Evolutionary conservation across 2,888 invertebrate genomes (phyloP), one percentile per base, ranked within the genome.

Genomic region (Hirtodrosophila duncani): DNA sequence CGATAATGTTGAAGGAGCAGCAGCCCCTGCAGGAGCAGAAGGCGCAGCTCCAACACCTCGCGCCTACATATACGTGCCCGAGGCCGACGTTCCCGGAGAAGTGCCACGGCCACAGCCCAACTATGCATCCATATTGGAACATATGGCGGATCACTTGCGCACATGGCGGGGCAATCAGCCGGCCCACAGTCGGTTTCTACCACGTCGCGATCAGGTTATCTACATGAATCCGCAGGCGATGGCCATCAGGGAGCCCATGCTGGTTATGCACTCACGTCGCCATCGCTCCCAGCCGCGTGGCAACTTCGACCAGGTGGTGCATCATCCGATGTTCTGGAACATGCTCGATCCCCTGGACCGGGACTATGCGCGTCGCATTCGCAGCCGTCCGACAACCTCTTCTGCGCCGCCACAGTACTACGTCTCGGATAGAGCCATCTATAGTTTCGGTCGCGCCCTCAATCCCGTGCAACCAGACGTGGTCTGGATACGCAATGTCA

Each of bases 341-440:
- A 84, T 85, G 65, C 62, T 85, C 2, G 81, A 83, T 60, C 85
- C 84, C 1, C 51, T 84, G 14, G 70, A 68, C 6, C 62, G 74
- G 1, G 67, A 77, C 1, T 63, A 59, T 26, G 17, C 51, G 1
- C 63, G 70, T 0, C 65, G 78, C 0, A 3, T 59, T 31, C 71
- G 67, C 3, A 36, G 44, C 20, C 58, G 78, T 0, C 56, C 41
- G 1, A 14, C 34, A 1, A 5, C 27, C 2, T 56, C 29, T 20
- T 26, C 52, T 0, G 9, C 44, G 7, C 45, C 68, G 29, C 46
- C 58, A 5, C 63, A 66, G 3, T 58, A 56, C 36, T 58, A 36
- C 1, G 84, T 87, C n/a, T 82, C 85, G 1, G 86, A 87, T 68
- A 78, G 86, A 14, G 87, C 85, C 1, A 81, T 87, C 24, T 83